Conservation (phyloP, 2,797 vertebrate species). For the Channallabes apus region DNA sequence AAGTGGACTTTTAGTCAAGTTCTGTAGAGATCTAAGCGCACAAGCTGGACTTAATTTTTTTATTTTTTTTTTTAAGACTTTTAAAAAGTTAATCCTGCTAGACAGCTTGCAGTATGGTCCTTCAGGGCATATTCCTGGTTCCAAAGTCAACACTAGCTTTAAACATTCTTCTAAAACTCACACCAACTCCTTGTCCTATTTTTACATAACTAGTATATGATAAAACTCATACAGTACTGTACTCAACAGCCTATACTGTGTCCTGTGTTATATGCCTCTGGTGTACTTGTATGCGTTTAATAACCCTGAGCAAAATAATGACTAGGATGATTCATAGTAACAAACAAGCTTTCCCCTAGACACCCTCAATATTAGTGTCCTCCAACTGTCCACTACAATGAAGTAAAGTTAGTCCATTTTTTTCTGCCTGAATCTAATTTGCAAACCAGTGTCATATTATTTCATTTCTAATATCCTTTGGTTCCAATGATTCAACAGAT, state of each 20-base stretch:
- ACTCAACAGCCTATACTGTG: not conserved
- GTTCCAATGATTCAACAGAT: conserved; percentile 11
- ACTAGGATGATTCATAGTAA: conserved; percentile 10
- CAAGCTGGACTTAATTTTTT: not conserved
- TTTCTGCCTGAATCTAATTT: conserved; percentile 12
- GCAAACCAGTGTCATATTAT: conserved; percentile 27
- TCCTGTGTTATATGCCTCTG: not conserved
- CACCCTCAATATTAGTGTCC: not conserved
- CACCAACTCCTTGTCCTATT: not conserved
- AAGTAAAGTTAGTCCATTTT: conserved; percentile 29
- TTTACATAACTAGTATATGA: conserved; percentile 1
- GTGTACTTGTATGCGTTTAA: not conserved
- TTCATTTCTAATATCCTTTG: conserved; percentile 8
- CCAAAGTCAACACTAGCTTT: not conserved
- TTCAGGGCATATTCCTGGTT: not conserved
- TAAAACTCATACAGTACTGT: not conserved
- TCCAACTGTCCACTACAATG: conserved; percentile 15
- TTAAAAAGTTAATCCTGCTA: not conserved
- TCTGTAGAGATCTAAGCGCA: not conserved
- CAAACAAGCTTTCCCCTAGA: conserved; percentile 1
- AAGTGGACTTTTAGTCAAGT: not conserved
- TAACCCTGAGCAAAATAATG: conserved; percentile 7
- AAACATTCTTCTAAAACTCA: not conserved
- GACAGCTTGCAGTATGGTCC: not conserved
- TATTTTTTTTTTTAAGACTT: too few species aligned